Evolutionary conservation across 1,140 invertebrate species (phyloP), one percentile per base, ranked within the genome.

Genomic region (Scaptomyza hsui): DNA sequence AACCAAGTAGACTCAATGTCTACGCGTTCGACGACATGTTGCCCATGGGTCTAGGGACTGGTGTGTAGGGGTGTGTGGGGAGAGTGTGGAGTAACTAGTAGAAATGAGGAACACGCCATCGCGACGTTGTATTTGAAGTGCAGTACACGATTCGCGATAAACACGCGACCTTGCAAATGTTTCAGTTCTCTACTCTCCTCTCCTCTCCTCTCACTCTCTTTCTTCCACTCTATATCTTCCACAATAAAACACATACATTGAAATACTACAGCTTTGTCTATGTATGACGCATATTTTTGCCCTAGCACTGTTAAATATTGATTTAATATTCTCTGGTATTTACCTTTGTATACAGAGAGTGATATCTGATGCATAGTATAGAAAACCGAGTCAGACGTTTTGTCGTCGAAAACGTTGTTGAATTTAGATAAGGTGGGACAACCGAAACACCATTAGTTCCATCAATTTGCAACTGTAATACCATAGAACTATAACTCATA

Each of bases 281-380:
- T 82, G 78, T 48, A 60, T 81, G 78, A 82, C 78, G 78, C 78
- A 82, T 82, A n/a, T 63, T 78, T 9, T 78, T 78, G 76, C 74
- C 75, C 60, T 78, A 78, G 78, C 78, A 82, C 74, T 74, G 78
- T 78, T 82, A 44, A 75, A 71, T 82, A 82, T 82, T 83, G 78
- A 82, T 82, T 82, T 82, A 82, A 82, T 82, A 82, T 82, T 82
- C 79, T 62, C 74, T 26, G 39, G 48, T 67, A 60, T 63, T 45
- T 55, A 53, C 41, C 37, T 24, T 37, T 24, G 15, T 15, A 21
- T 15, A 35, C 2, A 13, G n/a, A 35, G 4, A 5, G 9, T 6
- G 26, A 37, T 44, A 45, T 26, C 42, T 16, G 42, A 41, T 62
- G 48, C 26, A 48, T 59, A 16, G 15, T 32, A 29, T 42, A 53